Evolutionary conservation across 2,113 vertebrate species (phyloP), one percentile per base, ranked within the genome.

Genomic region (Sylvilagus bachmani): DNA sequence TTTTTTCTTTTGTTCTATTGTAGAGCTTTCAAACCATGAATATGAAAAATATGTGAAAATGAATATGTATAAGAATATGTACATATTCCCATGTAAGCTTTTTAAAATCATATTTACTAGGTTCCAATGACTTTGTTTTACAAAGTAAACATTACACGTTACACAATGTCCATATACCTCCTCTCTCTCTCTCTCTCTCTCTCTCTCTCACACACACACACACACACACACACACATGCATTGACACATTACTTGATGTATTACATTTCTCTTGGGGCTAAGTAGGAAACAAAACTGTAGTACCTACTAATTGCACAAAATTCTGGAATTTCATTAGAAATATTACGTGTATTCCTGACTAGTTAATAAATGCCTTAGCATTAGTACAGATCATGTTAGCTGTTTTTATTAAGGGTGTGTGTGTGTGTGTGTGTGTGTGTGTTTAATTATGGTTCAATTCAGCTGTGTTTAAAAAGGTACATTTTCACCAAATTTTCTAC

Each of bases 21-120:
- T 5, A 67, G n/a, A 90, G n/a, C 36, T 87, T 95, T 85, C n/a
- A 90, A 82, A 29, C 25, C 22, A 49, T 33, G n/a, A 89, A 44
- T 96, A 89, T 90, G 58, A 70, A 93, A 86, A 96, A 27, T 88
- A 75, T 25, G 29, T 67, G 6, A 89, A 94, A 89, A 77, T 62
- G 12, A 80, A 79, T 77, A 77, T 83, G 33, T 24, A 10, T 33
- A 5, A 62, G 64, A 79, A 74, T 9, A 61, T 74, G 27, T 27
- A 49, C 78, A 55, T 90, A 89, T 86, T 49, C 89, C 24, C 58
- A 89, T 88, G 6, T 89, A 85, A 81, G 8, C 9, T 79, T 64
- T 86, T 38, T 11, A 24, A 1, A 7, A 24, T 82, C 17, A 58
- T 3, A 49, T 62, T 89, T 71, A 80, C 85, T 29, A 79, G 36